Base-by-base conservation (phyloP, 2,113 vertebrate genomes). In the Xenopus laevis region DNA sequence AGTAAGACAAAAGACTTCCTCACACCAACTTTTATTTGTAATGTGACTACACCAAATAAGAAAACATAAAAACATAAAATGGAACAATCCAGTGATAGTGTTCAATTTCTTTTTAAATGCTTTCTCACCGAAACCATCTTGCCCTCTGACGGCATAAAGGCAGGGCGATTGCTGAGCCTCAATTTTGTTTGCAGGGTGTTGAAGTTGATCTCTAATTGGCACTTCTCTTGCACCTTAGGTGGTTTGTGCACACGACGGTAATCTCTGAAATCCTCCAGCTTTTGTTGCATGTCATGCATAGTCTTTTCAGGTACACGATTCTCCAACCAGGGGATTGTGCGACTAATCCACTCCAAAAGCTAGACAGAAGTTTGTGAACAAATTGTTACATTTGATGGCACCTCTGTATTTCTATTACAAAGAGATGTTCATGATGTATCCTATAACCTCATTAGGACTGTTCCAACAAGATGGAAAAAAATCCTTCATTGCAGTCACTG, bases 141-240 rank as follows among this genome's bases (percentile, higher is more conserved):
- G 9, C 96, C 96, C 79, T 97, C 94, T 0, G 96, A 97, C 2
- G 96, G 96, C 96, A 98, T 96, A 86, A 98, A 98, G 73, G 95
- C 96, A 0, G 96, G 96, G 4, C 96, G 82, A 87, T 95, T 95
- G 89, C 93, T 97, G 40, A 98, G 93, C 13, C 96, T 84, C 65
- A 98, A 93, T 68, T 98, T 98, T 15, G 96, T 98, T 89, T 98
- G 96, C 79, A 98, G 85, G 0, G 96, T 98, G 88, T 98, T 98
- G 88, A 98, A 98, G 91, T 96, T 96, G 88, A 98, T 98, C 87
- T 98, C 96, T 78, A 98, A 88, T 86, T 96, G 96, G 45, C 96
- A 96, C 50, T 98, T 97, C 86, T 96, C 96, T 73, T 97, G 96
- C 57, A 95, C 96, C 78, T 97, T 96, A 60, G 96, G 96, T 0